phyloP scores from a whole-genome alignment of 2,888 invertebrate genomes.

The Agrotis segetum region DNA sequence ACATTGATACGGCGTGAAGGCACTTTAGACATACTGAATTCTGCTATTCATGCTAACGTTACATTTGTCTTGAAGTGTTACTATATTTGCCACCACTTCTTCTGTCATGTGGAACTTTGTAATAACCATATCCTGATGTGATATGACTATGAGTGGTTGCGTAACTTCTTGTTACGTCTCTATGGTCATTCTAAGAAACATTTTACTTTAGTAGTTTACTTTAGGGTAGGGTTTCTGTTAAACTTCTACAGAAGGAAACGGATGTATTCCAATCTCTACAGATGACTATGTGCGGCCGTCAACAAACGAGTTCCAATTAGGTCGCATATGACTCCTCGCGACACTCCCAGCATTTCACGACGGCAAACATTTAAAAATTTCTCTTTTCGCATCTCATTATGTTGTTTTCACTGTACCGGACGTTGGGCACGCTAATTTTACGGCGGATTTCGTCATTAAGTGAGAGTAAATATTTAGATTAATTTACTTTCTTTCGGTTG shows the following conservation, averaged over 20 bases:
- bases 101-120: constrained; percentile 7
- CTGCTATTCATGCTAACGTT: constrained; percentile 15
- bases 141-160: constrained; percentile 33
- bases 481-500: constrained; percentile 85
- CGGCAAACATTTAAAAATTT: constrained; percentile 89
- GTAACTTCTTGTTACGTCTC: constrained; percentile 39
- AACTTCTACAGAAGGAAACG: constrained; percentile 73
- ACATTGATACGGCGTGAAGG: constrained; percentile 57
- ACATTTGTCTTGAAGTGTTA: not conserved
- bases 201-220: too few species aligned
- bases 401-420: constrained; percentile 88
- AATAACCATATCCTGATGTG: constrained; percentile 21
- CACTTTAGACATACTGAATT: constrained; percentile 45
- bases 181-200: constrained; percentile 1
- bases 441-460: constrained; percentile 82
- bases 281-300: constrained; percentile 69
- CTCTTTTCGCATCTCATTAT: constrained; percentile 90
- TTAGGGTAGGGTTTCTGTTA: constrained; percentile 19
- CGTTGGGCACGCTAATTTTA: constrained; percentile 83
- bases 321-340: constrained; percentile 85
- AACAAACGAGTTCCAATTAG: constrained; percentile 87
- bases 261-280: constrained; percentile 63
- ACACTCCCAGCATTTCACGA: constrained; percentile 88
- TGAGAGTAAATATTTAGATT: constrained; percentile 85
- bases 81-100: not conserved